Conservation (phyloP, 2,888 invertebrate species). For the Eilema sororculum region DNA sequence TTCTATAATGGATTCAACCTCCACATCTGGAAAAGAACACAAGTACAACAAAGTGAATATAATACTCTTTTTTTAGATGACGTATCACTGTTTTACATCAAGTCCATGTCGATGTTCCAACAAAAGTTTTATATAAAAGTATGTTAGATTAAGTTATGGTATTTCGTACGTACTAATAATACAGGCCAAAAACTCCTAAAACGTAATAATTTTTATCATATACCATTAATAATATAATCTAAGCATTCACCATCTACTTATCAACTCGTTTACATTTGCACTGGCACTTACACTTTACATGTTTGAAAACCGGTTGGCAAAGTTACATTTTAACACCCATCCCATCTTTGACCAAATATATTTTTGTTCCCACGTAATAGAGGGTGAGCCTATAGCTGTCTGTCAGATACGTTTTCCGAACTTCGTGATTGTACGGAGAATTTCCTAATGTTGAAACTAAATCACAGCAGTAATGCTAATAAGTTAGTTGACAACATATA, state of each 20-base stretch:
- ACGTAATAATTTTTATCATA: background rate
- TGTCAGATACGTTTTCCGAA: too few relatives aligned
- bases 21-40: constrained; percentile 87
- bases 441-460: background rate
- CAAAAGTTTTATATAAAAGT: constrained; percentile 19
- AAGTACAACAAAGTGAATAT: constrained; percentile 87
- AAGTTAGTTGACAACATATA: background rate
- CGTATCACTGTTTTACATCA: constrained; percentile 85
- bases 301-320: too few relatives aligned
- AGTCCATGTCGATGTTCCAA: constrained; percentile 75
- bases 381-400: too few relatives aligned
- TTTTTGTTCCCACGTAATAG: background rate
- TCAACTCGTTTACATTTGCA: background rate
- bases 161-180: background rate
- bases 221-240: too few relatives aligned
- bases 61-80: constrained; percentile 71
- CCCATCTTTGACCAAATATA: background rate
- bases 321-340: too few relatives aligned
- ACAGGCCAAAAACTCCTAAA: background rate
- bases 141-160: background rate
- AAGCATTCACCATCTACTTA: background rate
- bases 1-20: constrained; percentile 86
- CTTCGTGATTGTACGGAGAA: background rate
- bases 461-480: background rate
- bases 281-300: too few relatives aligned